Evolutionary conservation across 2,888 invertebrate species (phyloP).

Genomic region (Lochmaea crataegi): DNA sequence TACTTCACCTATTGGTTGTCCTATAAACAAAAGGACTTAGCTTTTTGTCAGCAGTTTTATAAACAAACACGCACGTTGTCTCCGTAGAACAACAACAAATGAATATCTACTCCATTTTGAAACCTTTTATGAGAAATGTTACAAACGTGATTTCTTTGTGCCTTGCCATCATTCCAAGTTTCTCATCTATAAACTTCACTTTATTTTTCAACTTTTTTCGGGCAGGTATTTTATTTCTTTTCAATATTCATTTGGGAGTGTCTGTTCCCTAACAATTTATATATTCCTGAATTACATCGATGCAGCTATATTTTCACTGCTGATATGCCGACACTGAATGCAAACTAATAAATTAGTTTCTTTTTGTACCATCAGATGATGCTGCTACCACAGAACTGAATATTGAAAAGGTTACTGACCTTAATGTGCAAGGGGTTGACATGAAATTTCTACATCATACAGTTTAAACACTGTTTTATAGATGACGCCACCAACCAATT

Average conservation of each 20-base stretch:
- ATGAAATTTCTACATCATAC: not conserved
- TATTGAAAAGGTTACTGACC: conserved; percentile 36
- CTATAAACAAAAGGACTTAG: conserved; percentile 32
- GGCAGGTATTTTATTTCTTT: conserved; percentile 54
- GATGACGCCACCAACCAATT: conserved; percentile 2
- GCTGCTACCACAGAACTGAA: conserved; percentile 34
- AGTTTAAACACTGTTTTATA: conserved; percentile 6
- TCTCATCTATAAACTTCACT: conserved; percentile 53
- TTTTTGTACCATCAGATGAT: conserved; percentile 50
- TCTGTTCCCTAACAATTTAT: conserved; percentile 57
- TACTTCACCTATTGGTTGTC: conserved; percentile 30
- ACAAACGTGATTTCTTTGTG: conserved; percentile 58
- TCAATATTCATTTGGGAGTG: conserved; percentile 57
- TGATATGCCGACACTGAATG: conserved; percentile 49
- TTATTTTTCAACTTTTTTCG: conserved; percentile 53
- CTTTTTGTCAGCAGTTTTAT: conserved; percentile 24
- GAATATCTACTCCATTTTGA: conserved; percentile 63
- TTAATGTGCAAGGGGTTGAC: conserved; percentile 4
- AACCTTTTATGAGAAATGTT: conserved; percentile 60
- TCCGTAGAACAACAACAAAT: conserved; percentile 59
- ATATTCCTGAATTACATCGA: conserved; percentile 56
- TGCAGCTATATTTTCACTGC: conserved; percentile 54
- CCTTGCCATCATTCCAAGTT: conserved; percentile 50
- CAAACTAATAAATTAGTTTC: conserved; percentile 50
- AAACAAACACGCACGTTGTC: conserved; percentile 48